Percentiles rank a stretch among this genome's conserved stretches.
phyloP scores from a whole-genome alignment of 2,797 vertebrate genomes.

The Mus caroli region DNA sequence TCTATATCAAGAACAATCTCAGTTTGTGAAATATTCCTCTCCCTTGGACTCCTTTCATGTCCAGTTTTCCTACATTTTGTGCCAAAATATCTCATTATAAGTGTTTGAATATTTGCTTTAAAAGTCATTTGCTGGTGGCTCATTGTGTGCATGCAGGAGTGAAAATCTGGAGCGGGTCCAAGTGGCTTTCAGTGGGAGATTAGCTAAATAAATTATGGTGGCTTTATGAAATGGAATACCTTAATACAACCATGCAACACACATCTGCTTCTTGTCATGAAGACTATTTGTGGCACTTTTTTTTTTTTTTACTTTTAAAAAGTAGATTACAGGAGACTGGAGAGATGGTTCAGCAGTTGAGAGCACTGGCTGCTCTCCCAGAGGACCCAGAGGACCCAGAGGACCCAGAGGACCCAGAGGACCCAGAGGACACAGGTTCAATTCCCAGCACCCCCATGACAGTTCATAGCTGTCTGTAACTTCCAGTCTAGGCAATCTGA shows the following conservation, averaged over 20 bases:
- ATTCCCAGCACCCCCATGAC: background rate
- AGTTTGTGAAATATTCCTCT: background rate
- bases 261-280: background rate
- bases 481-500: background rate
- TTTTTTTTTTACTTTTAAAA: constrained; percentile 52
- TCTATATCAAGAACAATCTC: constrained; percentile 15
- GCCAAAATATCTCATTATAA: constrained; percentile 21
- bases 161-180: constrained; percentile 15
- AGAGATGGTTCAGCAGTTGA: background rate
- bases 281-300: background rate
- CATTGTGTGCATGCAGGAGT: background rate
- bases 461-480: background rate
- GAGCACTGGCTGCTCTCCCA: background rate
- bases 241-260: background rate
- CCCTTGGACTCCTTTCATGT: background rate
- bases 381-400: background rate
- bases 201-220: constrained; percentile 46
- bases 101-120: constrained; percentile 27
- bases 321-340: background rate
- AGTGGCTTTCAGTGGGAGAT: constrained; percentile 19
- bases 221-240: constrained; percentile 44
- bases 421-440: background rate
- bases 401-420: too few species aligned
- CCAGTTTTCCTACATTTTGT: background rate
- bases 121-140: constrained; percentile 26